Evolutionary conservation across 1,140 invertebrate species (phyloP).

Genomic region (Drosophila mauritiana): DNA sequence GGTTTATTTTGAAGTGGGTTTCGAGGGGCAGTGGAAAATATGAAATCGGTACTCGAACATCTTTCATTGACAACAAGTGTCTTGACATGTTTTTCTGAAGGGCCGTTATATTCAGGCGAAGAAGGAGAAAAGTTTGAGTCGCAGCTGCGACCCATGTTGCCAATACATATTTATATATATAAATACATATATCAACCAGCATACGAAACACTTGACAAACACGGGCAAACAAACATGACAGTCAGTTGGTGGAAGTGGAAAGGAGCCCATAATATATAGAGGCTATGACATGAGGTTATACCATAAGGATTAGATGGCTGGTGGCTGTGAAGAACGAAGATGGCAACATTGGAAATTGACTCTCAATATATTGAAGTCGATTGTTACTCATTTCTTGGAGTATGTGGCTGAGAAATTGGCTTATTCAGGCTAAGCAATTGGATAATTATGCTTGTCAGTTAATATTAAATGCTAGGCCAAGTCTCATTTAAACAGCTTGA

Average conservation of each 20-base stretch:
- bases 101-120: not conserved
- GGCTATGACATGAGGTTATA: not conserved
- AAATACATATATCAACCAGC: conserved; percentile 36
- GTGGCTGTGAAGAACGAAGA: not conserved
- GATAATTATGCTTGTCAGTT: conserved; percentile 11
- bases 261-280: not conserved
- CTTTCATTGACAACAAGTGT: conserved; percentile 45
- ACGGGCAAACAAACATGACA: conserved; percentile 75
- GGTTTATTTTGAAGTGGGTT: conserved; percentile 18
- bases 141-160: conserved; percentile 56
- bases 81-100: conserved; percentile 22
- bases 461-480: conserved; percentile 1
- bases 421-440: conserved; percentile 33
- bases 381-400: conserved; percentile 31
- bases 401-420: conserved; percentile 12
- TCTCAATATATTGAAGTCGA: conserved; percentile 50
- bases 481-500: not conserved
- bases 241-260: conserved; percentile 25
- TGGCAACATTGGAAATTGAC: conserved; percentile 45
- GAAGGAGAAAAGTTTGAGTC: not conserved
- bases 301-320: conserved; percentile 20
- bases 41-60: conserved; percentile 31
- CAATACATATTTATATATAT: conserved; percentile 44
- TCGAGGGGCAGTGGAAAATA: conserved; percentile 21
- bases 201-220: conserved; percentile 61